Conservation (phyloP, 2,888 invertebrate genomes). For the Trichopria drosophilae region DNA sequence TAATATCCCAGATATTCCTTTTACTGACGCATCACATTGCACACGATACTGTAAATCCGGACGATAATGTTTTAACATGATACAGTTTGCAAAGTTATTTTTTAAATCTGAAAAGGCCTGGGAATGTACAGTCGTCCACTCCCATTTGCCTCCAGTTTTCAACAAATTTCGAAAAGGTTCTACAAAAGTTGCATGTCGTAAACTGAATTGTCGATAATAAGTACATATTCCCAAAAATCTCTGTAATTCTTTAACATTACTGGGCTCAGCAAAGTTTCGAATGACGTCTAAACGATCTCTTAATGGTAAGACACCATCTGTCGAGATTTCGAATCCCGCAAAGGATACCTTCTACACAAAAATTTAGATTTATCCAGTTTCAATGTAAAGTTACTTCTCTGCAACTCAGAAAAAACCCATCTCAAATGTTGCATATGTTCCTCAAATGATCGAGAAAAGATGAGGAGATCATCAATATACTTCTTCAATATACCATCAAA, state of each 20-base stretch:
- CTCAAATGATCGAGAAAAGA: no score
- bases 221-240: no score
- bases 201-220: no score
- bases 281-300: no score
- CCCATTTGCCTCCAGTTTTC: slow-evolving; percentile 1
- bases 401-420: slow-evolving; percentile 31
- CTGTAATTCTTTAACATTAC: no score
- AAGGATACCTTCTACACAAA: slow-evolving; percentile 1
- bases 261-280: no score
- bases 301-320: no score
- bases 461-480: slow-evolving; percentile 44
- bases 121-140: slow-evolving; percentile 8
- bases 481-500: slow-evolving; percentile 35
- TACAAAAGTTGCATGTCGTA: slow-evolving; percentile 1
- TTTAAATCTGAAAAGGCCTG: slow-evolving; percentile 17
- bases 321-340: slow-evolving; percentile 10
- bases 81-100: no score
- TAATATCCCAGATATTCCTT: slow-evolving; percentile 34
- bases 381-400: slow-evolving; percentile 33
- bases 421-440: slow-evolving; percentile 24
- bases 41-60: no score
- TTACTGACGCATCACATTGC: no score
- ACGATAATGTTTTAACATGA: no score
- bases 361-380: slow-evolving; percentile 37
- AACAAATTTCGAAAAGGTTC: slow-evolving; percentile 15